Base-by-base conservation (phyloP, 2,797 vertebrate species). In the Myotis daubentonii region DNA sequence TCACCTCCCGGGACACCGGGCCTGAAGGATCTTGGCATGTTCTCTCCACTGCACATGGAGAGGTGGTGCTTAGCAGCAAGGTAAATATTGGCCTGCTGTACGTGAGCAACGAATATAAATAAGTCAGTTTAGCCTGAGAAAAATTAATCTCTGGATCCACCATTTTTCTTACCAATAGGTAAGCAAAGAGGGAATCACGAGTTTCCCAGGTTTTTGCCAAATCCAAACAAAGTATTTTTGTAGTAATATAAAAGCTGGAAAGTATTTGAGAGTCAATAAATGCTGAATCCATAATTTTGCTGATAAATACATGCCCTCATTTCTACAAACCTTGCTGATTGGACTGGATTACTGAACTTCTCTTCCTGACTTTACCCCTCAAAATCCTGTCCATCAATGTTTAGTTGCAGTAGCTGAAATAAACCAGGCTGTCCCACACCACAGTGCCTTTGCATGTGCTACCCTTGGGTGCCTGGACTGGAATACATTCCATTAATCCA, bases 51-150 rank as follows among this genome's bases (percentile, higher is more conserved):
- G 92, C 75, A 62, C 51, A 4, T 4, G 28, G 87, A 85, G 70
- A 92, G 3, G 1, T 36, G 70, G 47, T 84, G 84, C 76, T 95
- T 94, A 92, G 91, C 76, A 79, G 93, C 76, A 49, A 87, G 92
- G 96, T 94, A 97, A 92, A 95, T 94, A 85, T n/a, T 87, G 89
- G 78, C 75, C 57, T 33, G 33, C 13, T 60, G 9, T 36, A 22
- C 0, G 1, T 25, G 75, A 38, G 70, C 44, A 19, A 86, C 28
- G 62, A 57, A 6, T 66, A 41, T n/a, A 92, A 65, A 83, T 62
- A 87, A 93, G 62, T 75, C 41, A 72, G 81, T 41, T 15, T 13
- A 89, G 57, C 36, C 33, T 81, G 72, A 51, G 74, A 74, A 94
- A 86, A 71, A 30, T 44, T 85, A 6, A 41, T 28, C 71, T 87